Evolutionary conservation across 2,888 invertebrate genomes (phyloP).

Genomic region (Phymatocera aterrima): DNA sequence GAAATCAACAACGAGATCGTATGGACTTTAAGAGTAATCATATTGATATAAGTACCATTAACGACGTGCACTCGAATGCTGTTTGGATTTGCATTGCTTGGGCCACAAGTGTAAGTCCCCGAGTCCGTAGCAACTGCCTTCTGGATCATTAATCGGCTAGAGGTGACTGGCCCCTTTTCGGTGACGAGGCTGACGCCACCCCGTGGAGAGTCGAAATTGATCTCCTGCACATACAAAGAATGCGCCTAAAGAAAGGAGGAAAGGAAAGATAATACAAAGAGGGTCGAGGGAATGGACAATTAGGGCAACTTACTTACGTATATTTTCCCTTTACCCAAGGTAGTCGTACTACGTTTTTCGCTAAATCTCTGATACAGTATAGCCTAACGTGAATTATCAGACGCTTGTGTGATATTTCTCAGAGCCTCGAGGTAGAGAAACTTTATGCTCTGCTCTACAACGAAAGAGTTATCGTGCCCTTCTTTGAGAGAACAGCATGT

Average conservation of each 20-base stretch:
- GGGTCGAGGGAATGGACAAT: conserved; percentile 10
- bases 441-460: neutral
- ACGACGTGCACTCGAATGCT: conserved; percentile 90
- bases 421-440: conserved; percentile 16
- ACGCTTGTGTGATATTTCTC: conserved; percentile 10
- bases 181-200: conserved; percentile 75
- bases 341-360: neutral
- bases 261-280: conserved; percentile 4
- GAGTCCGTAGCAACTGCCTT: conserved; percentile 73
- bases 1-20: neutral
- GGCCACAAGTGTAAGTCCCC: conserved; percentile 75
- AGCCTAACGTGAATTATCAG: conserved; percentile 33
- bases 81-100: conserved; percentile 82
- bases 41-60: conserved; percentile 85
- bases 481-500: neutral
- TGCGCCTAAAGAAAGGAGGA: neutral
- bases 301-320: conserved; percentile 5
- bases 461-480: neutral
- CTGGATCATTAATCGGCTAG: conserved; percentile 75
- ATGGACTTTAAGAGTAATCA: no score
- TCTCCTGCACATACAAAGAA: conserved; percentile 64
- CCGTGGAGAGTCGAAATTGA: conserved; percentile 76
- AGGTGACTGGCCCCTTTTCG: conserved; percentile 75
- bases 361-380: conserved; percentile 24
- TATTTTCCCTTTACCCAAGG: neutral